Evolutionary conservation across 37 sponge, comb jelly and placozoan species (phyloP).

Genomic region (Agelas oroides): DNA sequence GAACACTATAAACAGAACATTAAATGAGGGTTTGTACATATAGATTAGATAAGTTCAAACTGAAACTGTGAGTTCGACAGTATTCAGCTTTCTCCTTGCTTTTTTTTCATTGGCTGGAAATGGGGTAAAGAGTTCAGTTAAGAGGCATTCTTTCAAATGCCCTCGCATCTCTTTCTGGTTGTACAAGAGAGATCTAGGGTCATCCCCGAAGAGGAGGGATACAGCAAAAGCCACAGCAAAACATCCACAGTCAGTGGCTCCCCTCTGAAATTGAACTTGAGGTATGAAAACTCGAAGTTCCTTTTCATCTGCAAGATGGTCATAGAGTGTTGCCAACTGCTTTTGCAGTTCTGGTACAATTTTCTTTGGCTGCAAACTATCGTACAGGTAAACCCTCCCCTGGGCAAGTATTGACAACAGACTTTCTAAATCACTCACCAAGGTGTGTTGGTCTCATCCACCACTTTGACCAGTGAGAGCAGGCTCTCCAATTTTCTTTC

Average conservation of each 20-base stretch:
- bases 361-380: neutral
- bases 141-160: neutral
- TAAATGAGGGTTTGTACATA: too few relatives aligned
- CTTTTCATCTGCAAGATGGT: neutral
- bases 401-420: neutral
- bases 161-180: conserved; percentile 16
- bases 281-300: neutral
- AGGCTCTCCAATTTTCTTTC: neutral
- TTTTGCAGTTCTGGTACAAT: neutral
- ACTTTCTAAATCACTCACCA: neutral
- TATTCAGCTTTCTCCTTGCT: too few relatives aligned
- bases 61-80: too few relatives aligned
- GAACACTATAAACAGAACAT: too few relatives aligned
- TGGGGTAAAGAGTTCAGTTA: too few relatives aligned
- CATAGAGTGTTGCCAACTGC: conserved; percentile 8
- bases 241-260: conserved; percentile 11
- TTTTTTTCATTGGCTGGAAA: too few relatives aligned
- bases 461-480: conserved; percentile 31
- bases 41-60: too few relatives aligned
- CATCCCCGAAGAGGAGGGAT: neutral
- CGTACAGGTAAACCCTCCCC: conserved; percentile 11
- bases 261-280: conserved; percentile 8
- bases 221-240: conserved; percentile 8
- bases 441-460: conserved; percentile 45
- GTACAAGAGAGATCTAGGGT: neutral